Evolutionary conservation across 1,140 invertebrate species (phyloP), one percentile per base, ranked within the genome.

Genomic region (Orchesella cincta): DNA sequence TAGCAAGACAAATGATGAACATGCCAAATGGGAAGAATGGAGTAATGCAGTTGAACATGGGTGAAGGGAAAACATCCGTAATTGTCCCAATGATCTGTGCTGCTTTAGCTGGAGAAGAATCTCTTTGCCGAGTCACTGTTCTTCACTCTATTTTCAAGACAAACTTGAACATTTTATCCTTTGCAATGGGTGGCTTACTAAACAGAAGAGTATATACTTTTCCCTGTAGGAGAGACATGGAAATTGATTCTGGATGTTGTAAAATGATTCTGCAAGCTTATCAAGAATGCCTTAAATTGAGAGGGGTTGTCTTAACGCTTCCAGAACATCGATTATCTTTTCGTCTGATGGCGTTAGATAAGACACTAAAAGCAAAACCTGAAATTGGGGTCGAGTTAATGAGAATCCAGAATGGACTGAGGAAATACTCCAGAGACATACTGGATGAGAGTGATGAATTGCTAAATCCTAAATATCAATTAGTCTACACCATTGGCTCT

Each of bases 381-480:
- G 23, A 51, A 0, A 72, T 75, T 23, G 81, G 72, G 0, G 20
- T 23, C 3, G 23, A 36, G 39, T 51, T 73, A 39, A 39, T 73
- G 34, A n/a, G 23, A 26, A 36, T 73, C 26, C 14, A 73, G 23
- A 46, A 36, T 28, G 34, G 71, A 26, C 28, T 80, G 0, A 57
- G 75, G 16, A 29, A 8, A 0, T 64, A 79, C 51, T 28, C 62
- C 0, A 26, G 79, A 34, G 81, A 82, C 35, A 75, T 82, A 46
- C 36, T 82, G 1, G 81, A 82, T 31, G 81, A 82, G 54, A 74
- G 74, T 29, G 81, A 82, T 23, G 81, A 82, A 36, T 74, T 82
- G 33, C 71, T 81, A 0, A 75, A 77, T 20, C 74, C 79, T 23
- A 81, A 82, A 31, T 82, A 82, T 52, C 81, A 82, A 35, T 28